phyloP scores from a whole-genome alignment of 2,797 vertebrate genomes.

The Alauda arvensis region DNA sequence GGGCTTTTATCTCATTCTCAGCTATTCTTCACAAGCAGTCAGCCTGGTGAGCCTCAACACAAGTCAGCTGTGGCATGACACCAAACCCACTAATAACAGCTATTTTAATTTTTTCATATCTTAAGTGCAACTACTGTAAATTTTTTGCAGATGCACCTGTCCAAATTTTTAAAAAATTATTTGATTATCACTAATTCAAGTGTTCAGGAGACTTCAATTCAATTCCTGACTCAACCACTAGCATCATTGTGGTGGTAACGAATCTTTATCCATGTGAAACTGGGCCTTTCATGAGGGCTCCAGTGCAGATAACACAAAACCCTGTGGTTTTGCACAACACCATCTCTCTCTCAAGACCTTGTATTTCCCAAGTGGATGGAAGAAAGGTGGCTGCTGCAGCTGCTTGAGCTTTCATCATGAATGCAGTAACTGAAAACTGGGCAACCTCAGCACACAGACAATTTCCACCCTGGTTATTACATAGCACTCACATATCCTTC shows the following conservation, averaged over 20 bases:
- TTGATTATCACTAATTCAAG: not conserved
- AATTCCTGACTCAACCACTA: not conserved
- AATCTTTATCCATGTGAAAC: not conserved
- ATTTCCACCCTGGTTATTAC: not conserved
- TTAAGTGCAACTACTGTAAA: not conserved
- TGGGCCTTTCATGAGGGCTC: not conserved
- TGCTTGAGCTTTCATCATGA: not conserved
- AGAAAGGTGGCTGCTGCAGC: not conserved
- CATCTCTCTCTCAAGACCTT: not conserved
- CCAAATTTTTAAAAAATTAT: not conserved
- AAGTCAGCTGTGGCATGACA: not conserved
- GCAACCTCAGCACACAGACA: rapidly evolving
- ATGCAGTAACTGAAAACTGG: not conserved
- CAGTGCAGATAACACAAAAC: not conserved
- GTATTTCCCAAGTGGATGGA: not conserved
- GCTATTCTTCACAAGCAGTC: not conserved
- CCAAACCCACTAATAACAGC: not conserved
- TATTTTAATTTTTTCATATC: not conserved
- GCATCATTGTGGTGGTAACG: not conserved
- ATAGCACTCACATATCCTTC: not conserved
- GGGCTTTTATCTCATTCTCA: not conserved
- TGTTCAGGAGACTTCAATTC: not conserved
- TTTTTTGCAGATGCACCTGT: not conserved
- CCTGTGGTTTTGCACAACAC: not conserved
- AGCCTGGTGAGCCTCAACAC: not conserved